Percentiles rank a stretch among this genome's conserved stretches.
Conservation (phyloP, 2,888 invertebrate species). For the Brachylomia viminalis region DNA sequence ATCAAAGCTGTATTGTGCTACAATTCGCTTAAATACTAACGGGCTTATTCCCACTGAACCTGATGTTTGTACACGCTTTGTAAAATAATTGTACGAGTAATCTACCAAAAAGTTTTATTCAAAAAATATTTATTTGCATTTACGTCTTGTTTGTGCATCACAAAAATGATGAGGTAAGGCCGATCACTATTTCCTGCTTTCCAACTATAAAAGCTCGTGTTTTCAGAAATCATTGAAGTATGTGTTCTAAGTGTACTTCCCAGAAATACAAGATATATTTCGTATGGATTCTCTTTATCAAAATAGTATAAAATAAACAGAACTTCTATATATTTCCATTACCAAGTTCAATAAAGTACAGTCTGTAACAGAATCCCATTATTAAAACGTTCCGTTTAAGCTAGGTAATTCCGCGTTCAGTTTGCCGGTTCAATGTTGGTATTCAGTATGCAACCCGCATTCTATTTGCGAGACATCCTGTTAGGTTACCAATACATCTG, state of each 20-base stretch:
- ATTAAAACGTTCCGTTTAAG: constrained; percentile 50
- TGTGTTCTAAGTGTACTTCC: background rate
- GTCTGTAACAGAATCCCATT: constrained; percentile 29
- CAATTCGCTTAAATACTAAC: background rate
- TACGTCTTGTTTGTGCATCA: background rate
- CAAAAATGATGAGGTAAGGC: background rate
- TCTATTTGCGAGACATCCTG: constrained; percentile 89
- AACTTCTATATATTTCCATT: constrained; percentile 15
- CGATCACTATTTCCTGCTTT: background rate
- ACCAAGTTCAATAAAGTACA: constrained; percentile 20
- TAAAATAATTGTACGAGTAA: background rate
- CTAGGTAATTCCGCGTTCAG: constrained; percentile 60
- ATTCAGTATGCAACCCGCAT: constrained; percentile 83
- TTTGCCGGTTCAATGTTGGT: constrained; percentile 68
- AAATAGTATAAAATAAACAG: constrained; percentile 11
- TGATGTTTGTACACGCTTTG: background rate
- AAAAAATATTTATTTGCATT: background rate
- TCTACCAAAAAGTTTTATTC: background rate
- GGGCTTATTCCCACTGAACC: background rate
- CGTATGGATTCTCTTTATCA: background rate
- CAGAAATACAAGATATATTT: background rate
- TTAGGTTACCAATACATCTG: constrained; percentile 90
- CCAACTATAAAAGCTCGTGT: too few relatives aligned
- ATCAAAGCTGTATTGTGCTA: constrained; percentile 26
- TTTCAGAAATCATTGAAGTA: background rate